Percentiles rank a stretch among this genome's conserved stretches.
Conservation (phyloP, 2,113 vertebrate species). For the Theropithecus gelada region DNA sequence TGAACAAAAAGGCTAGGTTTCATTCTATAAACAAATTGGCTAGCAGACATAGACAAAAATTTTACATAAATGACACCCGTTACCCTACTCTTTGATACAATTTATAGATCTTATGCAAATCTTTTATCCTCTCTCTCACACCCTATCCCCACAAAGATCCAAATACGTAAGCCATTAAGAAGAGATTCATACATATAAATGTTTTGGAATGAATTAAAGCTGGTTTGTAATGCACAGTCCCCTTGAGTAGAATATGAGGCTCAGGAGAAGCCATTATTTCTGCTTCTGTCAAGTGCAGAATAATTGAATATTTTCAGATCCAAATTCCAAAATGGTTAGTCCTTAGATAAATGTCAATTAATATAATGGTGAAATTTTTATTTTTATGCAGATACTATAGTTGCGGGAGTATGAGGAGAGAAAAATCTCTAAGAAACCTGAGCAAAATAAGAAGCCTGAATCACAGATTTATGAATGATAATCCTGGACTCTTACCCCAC, state of each 20-base stretch:
- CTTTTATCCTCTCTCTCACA: neutral
- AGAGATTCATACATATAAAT: neutral
- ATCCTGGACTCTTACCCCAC: neutral
- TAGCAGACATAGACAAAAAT: neutral
- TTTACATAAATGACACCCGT: neutral
- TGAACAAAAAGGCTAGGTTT: neutral
- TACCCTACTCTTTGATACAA: neutral
- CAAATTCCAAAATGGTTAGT: neutral
- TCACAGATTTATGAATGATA: neutral
- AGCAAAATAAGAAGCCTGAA: neutral
- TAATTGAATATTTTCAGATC: neutral
- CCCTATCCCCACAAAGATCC: neutral
- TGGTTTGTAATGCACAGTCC: neutral
- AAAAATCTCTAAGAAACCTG: neutral
- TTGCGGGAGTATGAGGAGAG: neutral
- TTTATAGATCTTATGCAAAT: neutral
- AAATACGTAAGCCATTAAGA: neutral
- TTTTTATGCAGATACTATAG: neutral
- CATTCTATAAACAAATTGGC: neutral
- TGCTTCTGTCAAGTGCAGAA: neutral
- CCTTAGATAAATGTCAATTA: constrained; percentile 10
- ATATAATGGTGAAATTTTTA: constrained; percentile 9
- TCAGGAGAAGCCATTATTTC: neutral
- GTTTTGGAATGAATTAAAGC: constrained; percentile 13
- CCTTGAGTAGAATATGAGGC: neutral